A percentile compares a stretch with the other conserved stretches of the same genome.
phyloP scores from a whole-genome alignment of 1,140 invertebrate species.

The Panagrolaimus sp. region DNA sequence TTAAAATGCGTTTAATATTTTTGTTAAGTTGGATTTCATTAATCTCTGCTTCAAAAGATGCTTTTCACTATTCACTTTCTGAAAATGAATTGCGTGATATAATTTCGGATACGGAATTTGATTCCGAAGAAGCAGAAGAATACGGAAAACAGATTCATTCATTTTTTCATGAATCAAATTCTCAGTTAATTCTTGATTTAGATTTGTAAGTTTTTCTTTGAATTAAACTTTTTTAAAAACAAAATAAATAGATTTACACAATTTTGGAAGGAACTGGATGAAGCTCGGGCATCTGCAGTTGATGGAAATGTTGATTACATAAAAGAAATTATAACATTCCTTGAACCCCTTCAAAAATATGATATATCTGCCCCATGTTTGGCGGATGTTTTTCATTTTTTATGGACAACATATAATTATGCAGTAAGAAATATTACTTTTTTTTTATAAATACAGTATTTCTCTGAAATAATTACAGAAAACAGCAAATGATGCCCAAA shows the following conservation, averaged over 20 bases:
- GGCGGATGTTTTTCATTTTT: constrained; percentile 50
- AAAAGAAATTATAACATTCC: constrained; percentile 45
- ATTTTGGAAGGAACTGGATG: not conserved
- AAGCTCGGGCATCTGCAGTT: not conserved
- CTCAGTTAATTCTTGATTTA: constrained; percentile 55
- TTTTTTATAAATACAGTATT: no score
- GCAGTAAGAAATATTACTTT: no score
- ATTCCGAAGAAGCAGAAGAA: not conserved
- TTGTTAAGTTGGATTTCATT: no score
- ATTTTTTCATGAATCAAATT: constrained; percentile 54
- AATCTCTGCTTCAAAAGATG: not conserved
- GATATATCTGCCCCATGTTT: constrained; percentile 55
- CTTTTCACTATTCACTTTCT: not conserved
- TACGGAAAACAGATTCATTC: constrained; percentile 22
- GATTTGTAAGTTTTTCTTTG: constrained; percentile 52
- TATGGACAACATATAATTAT: constrained; percentile 57
- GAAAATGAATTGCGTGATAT: constrained; percentile 8
- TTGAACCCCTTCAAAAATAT: constrained; percentile 51
- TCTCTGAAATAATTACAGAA: not conserved
- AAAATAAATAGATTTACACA: constrained; percentile 30
- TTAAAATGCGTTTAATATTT: no score
- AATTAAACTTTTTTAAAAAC: no score
- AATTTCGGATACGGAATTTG: not conserved
- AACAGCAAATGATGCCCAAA: constrained; percentile 42
- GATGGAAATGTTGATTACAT: constrained; percentile 32